Evolutionary conservation across 2,113 vertebrate species (phyloP).

Genomic region (Pica pica): DNA sequence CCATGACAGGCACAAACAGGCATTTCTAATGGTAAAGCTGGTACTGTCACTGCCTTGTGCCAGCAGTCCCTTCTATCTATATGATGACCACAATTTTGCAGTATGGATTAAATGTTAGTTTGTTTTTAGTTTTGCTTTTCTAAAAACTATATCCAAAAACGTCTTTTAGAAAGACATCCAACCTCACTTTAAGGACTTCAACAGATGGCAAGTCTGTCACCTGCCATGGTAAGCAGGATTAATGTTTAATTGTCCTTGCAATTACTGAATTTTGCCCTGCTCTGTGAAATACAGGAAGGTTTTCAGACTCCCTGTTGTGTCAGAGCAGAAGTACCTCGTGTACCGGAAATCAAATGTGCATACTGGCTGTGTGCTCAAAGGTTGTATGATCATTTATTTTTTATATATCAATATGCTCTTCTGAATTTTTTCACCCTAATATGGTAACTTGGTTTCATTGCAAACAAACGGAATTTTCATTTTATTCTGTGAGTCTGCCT

Average conservation of each 20-base stretch:
- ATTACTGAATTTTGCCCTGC: conserved; percentile 21
- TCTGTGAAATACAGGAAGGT: not conserved
- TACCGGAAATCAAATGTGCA: not conserved
- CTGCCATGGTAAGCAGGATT: conserved; percentile 14
- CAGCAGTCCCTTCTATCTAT: not conserved
- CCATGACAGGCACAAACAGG: not conserved
- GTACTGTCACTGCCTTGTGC: not conserved
- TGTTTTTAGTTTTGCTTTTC: not conserved
- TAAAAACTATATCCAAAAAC: not conserved
- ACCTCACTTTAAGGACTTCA: not conserved
- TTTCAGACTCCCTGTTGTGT: not conserved
- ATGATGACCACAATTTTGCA: too few species aligned
- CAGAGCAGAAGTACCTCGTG: not conserved
- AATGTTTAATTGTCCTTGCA: conserved; percentile 56
- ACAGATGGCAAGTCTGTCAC: conserved; percentile 60
- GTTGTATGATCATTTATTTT: not conserved
- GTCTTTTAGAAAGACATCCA: not conserved
- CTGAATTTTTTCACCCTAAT: not conserved
- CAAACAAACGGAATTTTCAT: not conserved
- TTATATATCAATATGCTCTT: not conserved
- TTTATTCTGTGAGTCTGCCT: not conserved
- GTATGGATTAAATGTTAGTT: not conserved
- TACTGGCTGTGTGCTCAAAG: not conserved
- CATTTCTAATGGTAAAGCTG: not conserved
- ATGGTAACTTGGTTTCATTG: not conserved